Base-by-base conservation (phyloP, 2,113 vertebrate genomes). In the Acinonyx jubatus region DNA sequence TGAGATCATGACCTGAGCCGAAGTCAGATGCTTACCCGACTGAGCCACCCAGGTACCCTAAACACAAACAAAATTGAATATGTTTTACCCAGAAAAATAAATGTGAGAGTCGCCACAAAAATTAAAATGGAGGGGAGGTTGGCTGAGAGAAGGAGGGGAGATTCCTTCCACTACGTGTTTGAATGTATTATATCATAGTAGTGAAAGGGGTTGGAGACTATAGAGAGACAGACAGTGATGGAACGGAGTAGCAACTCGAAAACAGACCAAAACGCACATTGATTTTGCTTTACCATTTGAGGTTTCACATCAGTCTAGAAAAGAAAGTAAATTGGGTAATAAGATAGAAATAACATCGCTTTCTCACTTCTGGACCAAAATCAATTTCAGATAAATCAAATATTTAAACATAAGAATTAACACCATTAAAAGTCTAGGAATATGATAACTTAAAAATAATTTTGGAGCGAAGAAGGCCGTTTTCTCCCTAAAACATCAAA, bases 381-480 rank as follows among this genome's bases (percentile, higher is more conserved):
- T 84, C 63, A 63, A 21, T 85, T 50, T 90, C 61, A 88, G 41
- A 29, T 78, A 36, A 93, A 86, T 52, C 18, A 90, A 93, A 31
- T 81, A 36, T 36, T 76, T 86, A 90, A 74, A 61, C 38, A 12
- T 52, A 61, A 87, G 82, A 78, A 88, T 91, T 13, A 65, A 69
- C 4, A 65, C 68, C 45, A 78, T 12, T 63, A 8, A 50, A 79
- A 79, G 19, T 88, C 15, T 79, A 73, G 11, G 48, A 14, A 89
- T 80, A 29, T 73, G 81, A 61, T 38, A 89, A 73, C n/a, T 79
- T 85, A 38, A 96, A 96, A 88, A 84, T 65, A 61, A 29, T 92
- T 74, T 84, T 50, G 29, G 29, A 74, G 3, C 3, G 3, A 92
- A 50, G 7, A 74, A 41, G 10, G 31, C 36, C 13, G 13, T 61